Evolutionary conservation across 2,888 invertebrate genomes (phyloP).

Genomic region (Luperina testacea): DNA sequence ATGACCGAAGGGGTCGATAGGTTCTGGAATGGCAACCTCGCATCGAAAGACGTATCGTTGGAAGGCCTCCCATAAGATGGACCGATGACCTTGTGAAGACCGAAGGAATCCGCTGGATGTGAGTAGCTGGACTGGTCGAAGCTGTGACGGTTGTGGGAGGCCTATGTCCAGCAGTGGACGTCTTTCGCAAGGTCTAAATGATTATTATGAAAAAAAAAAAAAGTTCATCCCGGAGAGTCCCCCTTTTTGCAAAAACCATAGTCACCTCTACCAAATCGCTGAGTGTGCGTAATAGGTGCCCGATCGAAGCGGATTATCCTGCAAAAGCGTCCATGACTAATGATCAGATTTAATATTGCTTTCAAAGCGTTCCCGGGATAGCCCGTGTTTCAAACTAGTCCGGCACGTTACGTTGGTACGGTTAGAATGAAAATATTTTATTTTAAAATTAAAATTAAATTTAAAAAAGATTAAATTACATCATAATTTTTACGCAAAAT

Average conservation of each 20-base stretch:
- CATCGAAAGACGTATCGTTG: not conserved
- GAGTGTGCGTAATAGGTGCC: constrained; percentile 69
- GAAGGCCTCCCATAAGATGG: not conserved
- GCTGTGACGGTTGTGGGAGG: not conserved
- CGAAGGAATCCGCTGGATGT: not conserved
- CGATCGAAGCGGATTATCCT: constrained; percentile 74
- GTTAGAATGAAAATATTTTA: constrained; percentile 18
- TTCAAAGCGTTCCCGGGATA: constrained; percentile 59
- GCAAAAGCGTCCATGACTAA: constrained; percentile 77
- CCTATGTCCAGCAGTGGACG: not conserved
- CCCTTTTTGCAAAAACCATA: constrained; percentile 14
- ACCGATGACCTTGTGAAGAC: not conserved
- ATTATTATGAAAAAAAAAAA: not conserved
- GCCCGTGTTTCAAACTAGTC: constrained; percentile 54
- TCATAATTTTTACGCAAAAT: too few species aligned
- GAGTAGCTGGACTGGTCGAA: not conserved
- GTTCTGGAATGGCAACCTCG: not conserved
- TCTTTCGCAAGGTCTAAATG: not conserved
- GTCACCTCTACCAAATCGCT: constrained; percentile 60
- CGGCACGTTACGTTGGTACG: constrained; percentile 41
- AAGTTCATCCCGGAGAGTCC: not conserved
- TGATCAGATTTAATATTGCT: constrained; percentile 77
- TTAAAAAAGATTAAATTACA: too few species aligned
- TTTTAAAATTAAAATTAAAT: not conserved
- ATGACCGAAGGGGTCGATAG: too few species aligned